phyloP scores from a whole-genome alignment of 1,140 invertebrate species.

The Papilio dardanus region DNA sequence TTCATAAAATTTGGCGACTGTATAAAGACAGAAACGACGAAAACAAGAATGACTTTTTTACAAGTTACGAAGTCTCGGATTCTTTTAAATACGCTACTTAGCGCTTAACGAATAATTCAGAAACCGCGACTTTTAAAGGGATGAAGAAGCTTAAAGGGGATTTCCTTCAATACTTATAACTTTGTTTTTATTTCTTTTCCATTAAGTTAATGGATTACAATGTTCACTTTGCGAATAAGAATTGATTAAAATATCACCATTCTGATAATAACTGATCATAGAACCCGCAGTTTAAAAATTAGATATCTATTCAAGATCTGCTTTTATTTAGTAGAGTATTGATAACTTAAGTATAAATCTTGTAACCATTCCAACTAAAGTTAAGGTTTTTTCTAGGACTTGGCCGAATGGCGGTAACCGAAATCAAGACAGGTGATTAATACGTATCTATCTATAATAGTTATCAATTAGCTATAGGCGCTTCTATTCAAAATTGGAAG shows the following conservation, averaged over 20 bases:
- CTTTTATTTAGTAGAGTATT: too few relatives aligned
- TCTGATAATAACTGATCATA: too few relatives aligned
- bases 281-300: background rate
- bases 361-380: too few relatives aligned
- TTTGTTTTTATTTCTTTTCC: constrained; percentile 1
- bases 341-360: too few relatives aligned
- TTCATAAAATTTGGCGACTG: background rate
- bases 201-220: constrained; percentile 5
- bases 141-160: constrained; percentile 6
- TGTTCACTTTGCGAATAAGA: background rate
- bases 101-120: constrained; percentile 15
- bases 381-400: too few relatives aligned
- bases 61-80: background rate
- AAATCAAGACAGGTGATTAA: too few relatives aligned
- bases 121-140: constrained; percentile 3
- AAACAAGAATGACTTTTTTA: background rate
- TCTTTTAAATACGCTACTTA: background rate
- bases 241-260: background rate
- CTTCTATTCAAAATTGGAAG: too few relatives aligned
- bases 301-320: too few relatives aligned
- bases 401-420: too few relatives aligned
- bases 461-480: too few relatives aligned
- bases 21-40: background rate
- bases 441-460: too few relatives aligned
- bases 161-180: constrained; percentile 8